Evolutionary conservation across 2,113 vertebrate species (phyloP).

Genomic region (Lycocorax pyrrhopterus): DNA sequence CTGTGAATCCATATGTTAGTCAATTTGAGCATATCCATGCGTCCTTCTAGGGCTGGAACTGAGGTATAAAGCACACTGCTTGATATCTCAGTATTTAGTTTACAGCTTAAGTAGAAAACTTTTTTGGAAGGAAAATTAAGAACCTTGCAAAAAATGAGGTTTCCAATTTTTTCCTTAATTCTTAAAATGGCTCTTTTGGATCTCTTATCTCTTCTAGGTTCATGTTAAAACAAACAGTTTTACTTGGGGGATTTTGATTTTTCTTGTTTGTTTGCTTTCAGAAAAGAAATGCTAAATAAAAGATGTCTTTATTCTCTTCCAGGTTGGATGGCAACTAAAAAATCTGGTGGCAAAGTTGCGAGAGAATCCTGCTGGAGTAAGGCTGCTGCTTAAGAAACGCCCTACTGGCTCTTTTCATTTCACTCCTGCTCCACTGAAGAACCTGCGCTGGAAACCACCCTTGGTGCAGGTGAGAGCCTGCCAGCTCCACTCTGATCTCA

Average conservation of each 20-base stretch:
- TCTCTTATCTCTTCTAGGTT: neutral
- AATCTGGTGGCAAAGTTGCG: constrained; percentile 88
- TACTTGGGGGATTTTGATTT: neutral
- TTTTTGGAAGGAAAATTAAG: neutral
- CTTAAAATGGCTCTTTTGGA: neutral
- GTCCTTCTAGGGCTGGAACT: neutral
- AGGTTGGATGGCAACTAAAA: constrained; percentile 98
- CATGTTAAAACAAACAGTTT: neutral
- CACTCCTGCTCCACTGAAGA: constrained; percentile 86
- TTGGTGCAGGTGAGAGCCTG: constrained; percentile 82
- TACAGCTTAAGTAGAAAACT: neutral
- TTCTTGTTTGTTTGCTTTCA: neutral
- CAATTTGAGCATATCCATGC: neutral
- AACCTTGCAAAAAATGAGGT: neutral
- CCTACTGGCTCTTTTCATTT: constrained; percentile 80
- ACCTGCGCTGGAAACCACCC: constrained; percentile 91
- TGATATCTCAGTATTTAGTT: neutral
- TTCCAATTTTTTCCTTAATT: neutral
- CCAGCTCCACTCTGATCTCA: neutral
- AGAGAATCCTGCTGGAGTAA: constrained; percentile 81
- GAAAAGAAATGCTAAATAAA: neutral
- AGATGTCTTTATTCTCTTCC: neutral
- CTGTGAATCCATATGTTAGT: neutral
- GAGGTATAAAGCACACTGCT: neutral
- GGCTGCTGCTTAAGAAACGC: constrained; percentile 89